These are phyloP conservation scores for Crepidodera aurea DNA, from an alignment of 2,888 invertebrate species.

Conservation along the genomic window DNA sequence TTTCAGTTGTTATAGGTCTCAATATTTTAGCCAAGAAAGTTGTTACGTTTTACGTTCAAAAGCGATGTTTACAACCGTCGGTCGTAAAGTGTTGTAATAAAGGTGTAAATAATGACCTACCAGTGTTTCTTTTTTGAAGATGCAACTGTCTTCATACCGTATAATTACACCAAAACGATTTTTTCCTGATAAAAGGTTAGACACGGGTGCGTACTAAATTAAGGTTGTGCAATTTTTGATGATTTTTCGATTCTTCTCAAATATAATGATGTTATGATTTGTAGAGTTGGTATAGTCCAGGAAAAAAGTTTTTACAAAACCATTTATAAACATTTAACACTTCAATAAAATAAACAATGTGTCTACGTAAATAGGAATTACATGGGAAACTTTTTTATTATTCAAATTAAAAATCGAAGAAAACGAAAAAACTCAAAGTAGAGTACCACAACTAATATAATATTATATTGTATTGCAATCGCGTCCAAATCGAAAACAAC, in stretches of 20 bases:
- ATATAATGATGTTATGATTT: not conserved
- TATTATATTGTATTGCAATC: too few species aligned
- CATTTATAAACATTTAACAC: too few species aligned
- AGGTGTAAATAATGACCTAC: slow-evolving; percentile 33
- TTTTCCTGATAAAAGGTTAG: slow-evolving; percentile 8
- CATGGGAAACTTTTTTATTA: too few species aligned
- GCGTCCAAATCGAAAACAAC: too few species aligned
- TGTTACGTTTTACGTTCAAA: slow-evolving; percentile 30
- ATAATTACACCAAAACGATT: slow-evolving; percentile 14
- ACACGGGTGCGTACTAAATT: not conserved
- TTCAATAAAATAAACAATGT: too few species aligned
- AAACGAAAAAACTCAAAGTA: too few species aligned
- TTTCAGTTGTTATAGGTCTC: slow-evolving; percentile 32
- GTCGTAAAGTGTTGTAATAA: slow-evolving; percentile 29
- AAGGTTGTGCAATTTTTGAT: slow-evolving; percentile 3
- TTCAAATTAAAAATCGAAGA: too few species aligned
- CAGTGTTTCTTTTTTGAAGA: slow-evolving; percentile 8
- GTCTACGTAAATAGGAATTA: too few species aligned
- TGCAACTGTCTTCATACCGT: slow-evolving; percentile 2
- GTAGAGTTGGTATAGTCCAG: not conserved
- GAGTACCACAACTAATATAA: too few species aligned
- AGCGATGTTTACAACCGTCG: slow-evolving; percentile 24
- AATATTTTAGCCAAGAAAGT: slow-evolving; percentile 29
- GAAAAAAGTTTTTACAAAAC: too few species aligned
- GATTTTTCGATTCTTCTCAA: not conserved